Conservation (phyloP, 2,113 vertebrate species). For the Rhinopomastus cyanomelas region DNA sequence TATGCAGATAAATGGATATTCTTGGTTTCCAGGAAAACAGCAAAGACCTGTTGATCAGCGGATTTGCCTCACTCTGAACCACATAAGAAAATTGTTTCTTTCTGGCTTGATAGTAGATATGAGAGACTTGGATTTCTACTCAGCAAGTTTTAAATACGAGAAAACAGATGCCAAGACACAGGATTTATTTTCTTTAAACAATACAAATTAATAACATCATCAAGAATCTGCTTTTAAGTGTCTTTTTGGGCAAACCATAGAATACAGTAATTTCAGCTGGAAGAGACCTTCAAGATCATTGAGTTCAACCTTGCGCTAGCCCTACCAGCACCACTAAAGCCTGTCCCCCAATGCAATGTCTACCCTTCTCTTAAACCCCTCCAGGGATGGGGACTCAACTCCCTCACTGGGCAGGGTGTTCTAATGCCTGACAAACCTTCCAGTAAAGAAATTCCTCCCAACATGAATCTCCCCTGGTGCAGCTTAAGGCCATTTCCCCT, state of each 20-base stretch:
- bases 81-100: not conserved
- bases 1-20: not conserved
- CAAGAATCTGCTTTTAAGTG: not conserved
- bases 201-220: not conserved
- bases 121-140: not conserved
- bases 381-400: too few relatives aligned
- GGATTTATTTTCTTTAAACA: not conserved
- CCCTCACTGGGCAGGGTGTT: too few relatives aligned
- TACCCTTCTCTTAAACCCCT: too few relatives aligned
- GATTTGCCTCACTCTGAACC: not conserved
- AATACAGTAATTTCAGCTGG: too few relatives aligned
- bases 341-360: too few relatives aligned
- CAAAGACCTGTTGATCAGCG: not conserved
- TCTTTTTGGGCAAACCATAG: not conserved
- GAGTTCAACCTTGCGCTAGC: too few relatives aligned
- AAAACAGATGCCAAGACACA: not conserved
- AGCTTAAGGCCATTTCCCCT: too few relatives aligned
- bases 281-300: too few relatives aligned
- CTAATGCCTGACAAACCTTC: too few relatives aligned
- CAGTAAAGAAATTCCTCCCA: too few relatives aligned
- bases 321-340: too few relatives aligned
- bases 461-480: too few relatives aligned
- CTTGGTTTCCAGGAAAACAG: not conserved
- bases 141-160: not conserved
- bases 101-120: not conserved